Percentiles rank a stretch among this genome's conserved stretches.
Evolutionary conservation across 2,113 vertebrate genomes (phyloP).

Genomic region (Phrynosoma platyrhinos): DNA sequence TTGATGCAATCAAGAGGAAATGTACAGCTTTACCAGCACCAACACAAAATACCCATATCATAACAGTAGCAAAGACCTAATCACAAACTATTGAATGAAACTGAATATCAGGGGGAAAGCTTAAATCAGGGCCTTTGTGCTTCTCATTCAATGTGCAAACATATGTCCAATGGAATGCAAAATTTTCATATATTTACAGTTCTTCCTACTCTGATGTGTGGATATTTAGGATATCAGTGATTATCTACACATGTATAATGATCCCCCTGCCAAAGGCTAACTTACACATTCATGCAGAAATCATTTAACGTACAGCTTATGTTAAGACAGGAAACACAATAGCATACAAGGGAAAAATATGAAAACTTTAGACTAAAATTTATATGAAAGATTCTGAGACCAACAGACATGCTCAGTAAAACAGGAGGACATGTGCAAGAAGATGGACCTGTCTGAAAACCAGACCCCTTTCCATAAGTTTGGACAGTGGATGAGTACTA

Average conservation of each 20-base stretch:
- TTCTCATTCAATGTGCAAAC: constrained; percentile 22
- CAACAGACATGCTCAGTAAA: not conserved
- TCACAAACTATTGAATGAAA: not conserved
- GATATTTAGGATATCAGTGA: not conserved
- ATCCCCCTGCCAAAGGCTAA: not conserved
- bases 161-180: constrained; percentile 4
- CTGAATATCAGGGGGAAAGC: constrained; percentile 14
- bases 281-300: not conserved
- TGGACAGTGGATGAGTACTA: not conserved
- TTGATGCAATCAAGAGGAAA: constrained; percentile 7
- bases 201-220: not conserved
- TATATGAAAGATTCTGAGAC: not conserved
- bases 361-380: not conserved
- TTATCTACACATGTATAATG: constrained; percentile 13
- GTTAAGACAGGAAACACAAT: not conserved
- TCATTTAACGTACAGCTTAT: not conserved
- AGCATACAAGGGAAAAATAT: not conserved
- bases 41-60: not conserved
- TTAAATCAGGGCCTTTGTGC: constrained; percentile 20
- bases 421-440: not conserved
- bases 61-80: constrained; percentile 12
- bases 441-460: not conserved
- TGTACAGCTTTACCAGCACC: not conserved
- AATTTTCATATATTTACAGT: constrained; percentile 11
- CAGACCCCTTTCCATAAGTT: not conserved